A percentile compares a stretch with the other conserved stretches of the same genome.
Conservation (phyloP, 2,888 invertebrate species). For the Toxonevra muliebris region DNA sequence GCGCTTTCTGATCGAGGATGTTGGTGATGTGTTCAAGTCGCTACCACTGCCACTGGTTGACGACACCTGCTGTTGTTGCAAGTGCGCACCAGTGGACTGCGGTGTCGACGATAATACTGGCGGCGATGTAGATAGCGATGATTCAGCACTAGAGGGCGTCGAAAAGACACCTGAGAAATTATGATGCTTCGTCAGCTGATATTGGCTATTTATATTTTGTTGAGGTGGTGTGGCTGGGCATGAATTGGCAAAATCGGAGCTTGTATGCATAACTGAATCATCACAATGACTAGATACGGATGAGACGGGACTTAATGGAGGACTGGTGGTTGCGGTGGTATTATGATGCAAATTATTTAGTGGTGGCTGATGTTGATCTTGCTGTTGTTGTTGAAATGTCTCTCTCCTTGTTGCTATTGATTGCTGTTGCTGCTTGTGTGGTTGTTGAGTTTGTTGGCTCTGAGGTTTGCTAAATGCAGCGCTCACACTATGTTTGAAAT, state of each 20-base stretch:
- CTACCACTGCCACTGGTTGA: slow-evolving; percentile 52
- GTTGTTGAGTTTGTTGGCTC: slow-evolving; percentile 29
- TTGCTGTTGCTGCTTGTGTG: slow-evolving; percentile 19
- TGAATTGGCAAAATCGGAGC: slow-evolving; percentile 61
- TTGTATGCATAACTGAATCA: slow-evolving; percentile 69
- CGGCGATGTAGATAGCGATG: slow-evolving; percentile 59
- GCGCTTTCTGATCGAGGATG: slow-evolving; percentile 38
- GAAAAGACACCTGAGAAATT: slow-evolving; percentile 59
- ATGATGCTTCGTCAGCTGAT: slow-evolving; percentile 21
- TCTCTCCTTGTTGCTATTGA: slow-evolving; percentile 7
- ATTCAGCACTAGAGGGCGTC: slow-evolving; percentile 71
- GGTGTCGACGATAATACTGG: slow-evolving; percentile 37
- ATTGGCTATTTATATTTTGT: slow-evolving; percentile 52
- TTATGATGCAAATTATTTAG: slow-evolving; percentile 32
- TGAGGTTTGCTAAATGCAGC: slow-evolving; percentile 65
- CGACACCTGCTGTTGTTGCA: slow-evolving; percentile 59
- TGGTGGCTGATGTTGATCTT: slow-evolving; percentile 18
- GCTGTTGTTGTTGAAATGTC: slow-evolving; percentile 14
- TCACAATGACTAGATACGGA: slow-evolving; percentile 70
- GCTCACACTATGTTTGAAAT: slow-evolving; percentile 59
- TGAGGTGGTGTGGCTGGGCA: slow-evolving; percentile 69
- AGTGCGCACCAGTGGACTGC: slow-evolving; percentile 43
- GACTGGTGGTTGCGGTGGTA: slow-evolving; percentile 66
- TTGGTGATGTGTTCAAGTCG: slow-evolving; percentile 32
- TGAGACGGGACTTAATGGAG: slow-evolving; percentile 77